These are phyloP conservation scores for Chrysodeixis includens DNA, from an alignment of 2,888 invertebrate species.

Conservation along the genomic window DNA sequence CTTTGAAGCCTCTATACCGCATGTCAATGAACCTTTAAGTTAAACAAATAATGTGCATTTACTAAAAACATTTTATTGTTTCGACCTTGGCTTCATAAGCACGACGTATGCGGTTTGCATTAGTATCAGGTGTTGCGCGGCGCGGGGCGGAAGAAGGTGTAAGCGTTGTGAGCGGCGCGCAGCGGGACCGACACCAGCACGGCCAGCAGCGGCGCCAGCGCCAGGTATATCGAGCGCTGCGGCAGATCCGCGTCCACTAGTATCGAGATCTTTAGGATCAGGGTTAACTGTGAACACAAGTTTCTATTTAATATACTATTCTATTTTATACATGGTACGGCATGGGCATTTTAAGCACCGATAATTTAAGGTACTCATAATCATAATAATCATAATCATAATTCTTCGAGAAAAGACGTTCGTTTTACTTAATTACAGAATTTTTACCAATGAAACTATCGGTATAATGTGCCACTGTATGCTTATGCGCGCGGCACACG, in stretches of 20 bases:
- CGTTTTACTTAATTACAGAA: background rate
- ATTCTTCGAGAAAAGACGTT: background rate
- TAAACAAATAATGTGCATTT: background rate
- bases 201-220: conserved; percentile 64
- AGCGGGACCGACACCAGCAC: conserved; percentile 70
- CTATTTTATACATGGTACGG: no score
- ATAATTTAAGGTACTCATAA: no score
- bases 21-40: no score
- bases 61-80: conserved; percentile 1
- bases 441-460: conserved; percentile 70
- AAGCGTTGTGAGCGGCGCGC: conserved; percentile 72
- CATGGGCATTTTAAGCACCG: no score
- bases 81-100: background rate
- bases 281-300: conserved; percentile 62
- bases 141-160: conserved; percentile 61
- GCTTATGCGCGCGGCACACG: conserved; percentile 73
- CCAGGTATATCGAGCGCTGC: conserved; percentile 55
- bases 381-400: no score
- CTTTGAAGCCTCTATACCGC: no score
- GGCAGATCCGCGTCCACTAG: conserved; percentile 70
- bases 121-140: conserved; percentile 48
- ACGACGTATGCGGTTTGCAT: background rate
- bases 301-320: no score
- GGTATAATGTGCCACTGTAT: conserved; percentile 79
- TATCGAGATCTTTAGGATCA: conserved; percentile 65